Percentiles rank a stretch among this genome's conserved stretches.
Evolutionary conservation across 2,113 vertebrate species (phyloP).

Genomic region (Sylvilagus bachmani): DNA sequence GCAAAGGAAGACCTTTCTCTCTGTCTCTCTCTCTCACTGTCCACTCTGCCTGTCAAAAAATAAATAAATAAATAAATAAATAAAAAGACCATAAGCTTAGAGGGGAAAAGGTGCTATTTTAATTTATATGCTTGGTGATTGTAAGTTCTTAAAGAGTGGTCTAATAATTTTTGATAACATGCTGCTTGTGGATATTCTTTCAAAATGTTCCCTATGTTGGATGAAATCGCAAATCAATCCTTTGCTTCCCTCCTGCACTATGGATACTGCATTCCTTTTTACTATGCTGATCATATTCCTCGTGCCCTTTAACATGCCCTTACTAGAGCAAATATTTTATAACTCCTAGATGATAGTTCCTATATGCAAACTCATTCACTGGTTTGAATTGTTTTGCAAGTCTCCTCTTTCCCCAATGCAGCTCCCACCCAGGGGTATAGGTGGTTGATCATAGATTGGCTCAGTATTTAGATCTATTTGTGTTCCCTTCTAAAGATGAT

Average conservation of each 20-base stretch:
- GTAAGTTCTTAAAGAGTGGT: background rate
- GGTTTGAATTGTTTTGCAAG: background rate
- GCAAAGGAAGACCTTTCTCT: too few relatives aligned
- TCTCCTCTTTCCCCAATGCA: background rate
- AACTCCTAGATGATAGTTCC: background rate
- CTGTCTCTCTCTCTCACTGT: too few relatives aligned
- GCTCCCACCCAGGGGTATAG: background rate
- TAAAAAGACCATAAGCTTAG: background rate
- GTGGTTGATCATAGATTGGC: background rate
- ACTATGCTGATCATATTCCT: background rate
- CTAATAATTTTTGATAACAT: background rate
- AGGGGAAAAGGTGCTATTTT: background rate
- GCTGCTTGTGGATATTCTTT: background rate
- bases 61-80: too few relatives aligned
- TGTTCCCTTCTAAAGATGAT: background rate
- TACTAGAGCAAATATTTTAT: background rate
- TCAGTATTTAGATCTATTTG: background rate
- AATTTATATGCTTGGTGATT: background rate
- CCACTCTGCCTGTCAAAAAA: too few relatives aligned
- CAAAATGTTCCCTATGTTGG: background rate
- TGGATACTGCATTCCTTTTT: background rate
- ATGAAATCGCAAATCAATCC: conserved; percentile 8
- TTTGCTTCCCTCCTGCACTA: background rate
- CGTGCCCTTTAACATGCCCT: background rate
- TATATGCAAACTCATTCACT: background rate